Conservation (phyloP, 2,888 invertebrate species). For the Rotaria magnacalcarata region DNA sequence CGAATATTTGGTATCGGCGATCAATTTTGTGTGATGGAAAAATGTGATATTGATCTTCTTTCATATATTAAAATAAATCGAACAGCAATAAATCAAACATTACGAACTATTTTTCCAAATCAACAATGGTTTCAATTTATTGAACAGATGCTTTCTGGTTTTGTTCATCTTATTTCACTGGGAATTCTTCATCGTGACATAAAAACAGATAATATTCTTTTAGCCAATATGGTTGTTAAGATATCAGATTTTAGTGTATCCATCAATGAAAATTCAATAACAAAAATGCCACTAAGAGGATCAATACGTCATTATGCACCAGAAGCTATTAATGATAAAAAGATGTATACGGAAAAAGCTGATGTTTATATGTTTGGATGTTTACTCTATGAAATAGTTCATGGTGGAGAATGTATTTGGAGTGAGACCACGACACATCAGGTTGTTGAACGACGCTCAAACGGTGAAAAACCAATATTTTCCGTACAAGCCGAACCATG, state of each 20-base stretch:
- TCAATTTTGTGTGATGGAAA: constrained; percentile 16
- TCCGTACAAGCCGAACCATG: not conserved
- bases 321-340: not conserved
- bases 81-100: not conserved
- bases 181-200: constrained; percentile 18
- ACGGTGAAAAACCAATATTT: not conserved
- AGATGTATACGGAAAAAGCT: not conserved
- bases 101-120: not conserved
- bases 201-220: constrained; percentile 2
- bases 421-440: not conserved
- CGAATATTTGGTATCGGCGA: not conserved
- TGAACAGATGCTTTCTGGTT: not conserved
- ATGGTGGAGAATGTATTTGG: not conserved
- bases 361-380: constrained; percentile 10
- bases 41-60: constrained; percentile 19
- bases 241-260: not conserved
- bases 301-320: not conserved
- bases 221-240: not conserved
- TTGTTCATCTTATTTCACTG: not conserved
- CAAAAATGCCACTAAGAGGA: not conserved
- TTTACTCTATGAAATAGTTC: constrained; percentile 11
- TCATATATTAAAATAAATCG: not conserved
- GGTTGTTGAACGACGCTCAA: not conserved
- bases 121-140: not conserved
- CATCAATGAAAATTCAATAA: not conserved